phyloP scores from a whole-genome alignment of 1,140 invertebrate genomes.

The Physella acuta region DNA sequence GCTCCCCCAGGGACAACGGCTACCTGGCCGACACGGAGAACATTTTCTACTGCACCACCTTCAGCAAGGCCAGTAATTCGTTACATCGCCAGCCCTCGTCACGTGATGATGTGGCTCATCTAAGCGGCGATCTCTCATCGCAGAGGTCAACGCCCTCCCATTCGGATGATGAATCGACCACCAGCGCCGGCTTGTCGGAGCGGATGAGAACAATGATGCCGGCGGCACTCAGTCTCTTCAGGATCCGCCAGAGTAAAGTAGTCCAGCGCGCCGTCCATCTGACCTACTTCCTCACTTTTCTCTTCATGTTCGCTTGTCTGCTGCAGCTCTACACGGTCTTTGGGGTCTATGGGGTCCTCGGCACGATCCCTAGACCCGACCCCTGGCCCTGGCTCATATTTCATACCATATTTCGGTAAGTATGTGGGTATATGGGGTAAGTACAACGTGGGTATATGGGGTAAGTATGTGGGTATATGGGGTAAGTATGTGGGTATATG shows the following conservation, averaged over 20 bases:
- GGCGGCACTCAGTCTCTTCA: conserved; percentile 22
- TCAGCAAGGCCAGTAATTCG: not conserved
- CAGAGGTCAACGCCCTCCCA: conserved; percentile 14
- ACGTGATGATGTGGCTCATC: not conserved
- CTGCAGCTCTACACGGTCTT: conserved; percentile 31
- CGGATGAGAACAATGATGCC: conserved; percentile 1
- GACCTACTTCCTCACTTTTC: conserved; percentile 30
- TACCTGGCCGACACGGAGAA: conserved; percentile 33
- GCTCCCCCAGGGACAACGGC: conserved; percentile 26
- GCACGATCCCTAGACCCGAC: conserved; percentile 16
- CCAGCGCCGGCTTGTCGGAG: conserved; percentile 3
- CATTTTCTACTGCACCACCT: conserved; percentile 12
- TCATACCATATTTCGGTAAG: conserved; percentile 30
- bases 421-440: too few species aligned
- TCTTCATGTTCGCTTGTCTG: conserved; percentile 29
- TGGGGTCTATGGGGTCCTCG: conserved; percentile 29
- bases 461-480: too few species aligned
- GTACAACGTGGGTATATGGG: too few species aligned
- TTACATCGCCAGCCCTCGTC: not conserved
- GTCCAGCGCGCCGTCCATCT: conserved; percentile 27
- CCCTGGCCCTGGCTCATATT: conserved; percentile 33
- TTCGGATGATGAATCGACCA: not conserved
- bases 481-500: too few species aligned
- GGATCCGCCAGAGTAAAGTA: conserved; percentile 31
- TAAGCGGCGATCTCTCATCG: not conserved